Percentiles rank a stretch among this genome's conserved stretches.
Conservation (phyloP, 2,797 vertebrate genomes). For the Mastacembelus armatus region DNA sequence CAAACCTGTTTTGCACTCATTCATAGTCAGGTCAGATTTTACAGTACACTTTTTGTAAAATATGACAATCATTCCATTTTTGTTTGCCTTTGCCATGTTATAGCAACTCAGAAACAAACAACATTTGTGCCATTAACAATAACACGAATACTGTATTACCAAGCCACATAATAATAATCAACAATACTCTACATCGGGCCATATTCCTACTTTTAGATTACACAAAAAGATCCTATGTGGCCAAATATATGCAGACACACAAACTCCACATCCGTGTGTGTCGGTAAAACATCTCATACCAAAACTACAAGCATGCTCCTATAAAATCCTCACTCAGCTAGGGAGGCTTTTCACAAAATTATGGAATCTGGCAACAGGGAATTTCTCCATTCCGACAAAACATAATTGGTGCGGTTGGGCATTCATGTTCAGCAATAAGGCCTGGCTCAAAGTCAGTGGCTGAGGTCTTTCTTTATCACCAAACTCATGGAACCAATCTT, state of each 20-base stretch:
- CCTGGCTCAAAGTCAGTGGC: neutral
- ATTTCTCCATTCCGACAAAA: neutral
- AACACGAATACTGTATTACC: neutral
- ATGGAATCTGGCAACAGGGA: neutral
- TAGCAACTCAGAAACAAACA: neutral
- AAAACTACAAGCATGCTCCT: neutral
- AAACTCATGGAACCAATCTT: neutral
- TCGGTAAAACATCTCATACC: neutral
- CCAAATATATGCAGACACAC: neutral
- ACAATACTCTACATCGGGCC: neutral
- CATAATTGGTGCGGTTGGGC: neutral
- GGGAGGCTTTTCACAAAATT: too few species aligned
- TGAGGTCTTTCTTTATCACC: neutral
- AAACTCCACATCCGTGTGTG: neutral
- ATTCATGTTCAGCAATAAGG: neutral
- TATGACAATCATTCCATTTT: neutral
- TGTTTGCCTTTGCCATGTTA: neutral
- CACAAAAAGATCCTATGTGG: neutral
- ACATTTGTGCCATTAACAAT: neutral
- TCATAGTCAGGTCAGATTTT: conserved; percentile 27
- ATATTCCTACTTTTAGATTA: neutral
- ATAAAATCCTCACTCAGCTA: neutral
- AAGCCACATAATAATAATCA: neutral
- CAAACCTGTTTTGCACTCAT: conserved; percentile 34
- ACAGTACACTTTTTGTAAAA: neutral